A percentile compares a stretch with the other conserved stretches of the same genome.
phyloP scores from a whole-genome alignment of 2,888 invertebrate genomes.

The Philaethria dido region DNA sequence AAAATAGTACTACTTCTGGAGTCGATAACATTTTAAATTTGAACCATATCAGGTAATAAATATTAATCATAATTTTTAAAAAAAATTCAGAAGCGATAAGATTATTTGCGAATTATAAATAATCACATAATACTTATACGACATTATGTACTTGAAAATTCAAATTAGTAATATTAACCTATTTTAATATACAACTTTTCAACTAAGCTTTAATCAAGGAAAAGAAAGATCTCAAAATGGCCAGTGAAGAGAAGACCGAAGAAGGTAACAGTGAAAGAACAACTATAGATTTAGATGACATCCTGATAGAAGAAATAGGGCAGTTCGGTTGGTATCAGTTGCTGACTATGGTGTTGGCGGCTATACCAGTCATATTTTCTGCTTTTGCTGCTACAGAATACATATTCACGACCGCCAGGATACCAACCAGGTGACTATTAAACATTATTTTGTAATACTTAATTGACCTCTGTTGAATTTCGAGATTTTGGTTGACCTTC shows the following conservation, averaged over 20 bases:
- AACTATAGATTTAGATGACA: constrained; percentile 71
- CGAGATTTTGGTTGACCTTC: no score
- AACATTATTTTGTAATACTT: neutral
- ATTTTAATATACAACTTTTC: neutral
- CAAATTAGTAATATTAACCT: neutral
- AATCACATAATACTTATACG: neutral
- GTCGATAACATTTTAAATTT: neutral
- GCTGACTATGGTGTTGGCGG: constrained; percentile 82
- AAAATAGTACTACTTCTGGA: constrained; percentile 1
- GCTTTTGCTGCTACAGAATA: constrained; percentile 54
- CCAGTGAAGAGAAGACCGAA: neutral
- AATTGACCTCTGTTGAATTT: neutral
- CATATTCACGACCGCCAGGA: constrained; percentile 13
- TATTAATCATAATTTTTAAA: neutral
- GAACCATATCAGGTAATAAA: constrained; percentile 3
- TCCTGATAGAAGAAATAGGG: constrained; percentile 81
- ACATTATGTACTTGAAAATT: neutral
- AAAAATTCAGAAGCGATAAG: neutral
- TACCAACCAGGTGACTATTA: constrained; percentile 15
- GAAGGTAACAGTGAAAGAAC: neutral
- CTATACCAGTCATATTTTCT: constrained; percentile 86
- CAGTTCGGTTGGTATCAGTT: constrained; percentile 88
- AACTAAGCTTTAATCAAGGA: neutral
- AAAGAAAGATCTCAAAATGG: neutral
- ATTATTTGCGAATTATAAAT: constrained; percentile 9